Evolutionary conservation across 2,113 vertebrate species (phyloP), one percentile per base, ranked within the genome.

Genomic region (Ammodytes marinus): DNA sequence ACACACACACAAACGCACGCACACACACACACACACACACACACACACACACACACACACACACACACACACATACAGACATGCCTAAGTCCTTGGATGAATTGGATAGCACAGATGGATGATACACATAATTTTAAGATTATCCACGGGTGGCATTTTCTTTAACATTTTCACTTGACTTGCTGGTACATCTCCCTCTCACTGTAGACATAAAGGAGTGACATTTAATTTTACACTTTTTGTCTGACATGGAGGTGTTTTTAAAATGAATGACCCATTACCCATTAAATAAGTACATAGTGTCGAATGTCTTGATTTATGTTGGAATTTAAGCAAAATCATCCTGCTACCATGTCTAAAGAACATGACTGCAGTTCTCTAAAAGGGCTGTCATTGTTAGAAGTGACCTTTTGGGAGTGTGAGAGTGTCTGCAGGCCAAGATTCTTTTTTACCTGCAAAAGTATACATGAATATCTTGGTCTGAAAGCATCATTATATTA

Each of bases 171-270:
- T 84, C 53, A 46, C 58, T 3, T 4, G 47, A 47, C 64, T 64
- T 58, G 17, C 70, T 82, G 68, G 59, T 69, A 79, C 61, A 60
- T 37, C 53, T 77, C 68, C 54, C 67, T 61, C 46, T 61, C 46
- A 74, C 72, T 77, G 42, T 15, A 61, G 40, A 58, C 55, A 57
- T 39, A 78, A 49, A 64, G 55, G 39, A 79, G 15, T 77, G 65
- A 89, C 80, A 81, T 88, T 85, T 85, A 76, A 79, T 80, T 83
- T 64, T 19, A 60, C 82, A 74, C 27, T 77, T 80, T 91, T 74
- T 74, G 43, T 69, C 68, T 53, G 68, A 40, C 42, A 46, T 50
- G 14, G 15, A 63, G 49, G 40, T 61, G 59, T 69, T 82, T 86
- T 15, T 27, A 27, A 69, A 83, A 82, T 72, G 27, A 80, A 83